Conservation (phyloP, 2,888 invertebrate species). For the Apocheima hispidaria region DNA sequence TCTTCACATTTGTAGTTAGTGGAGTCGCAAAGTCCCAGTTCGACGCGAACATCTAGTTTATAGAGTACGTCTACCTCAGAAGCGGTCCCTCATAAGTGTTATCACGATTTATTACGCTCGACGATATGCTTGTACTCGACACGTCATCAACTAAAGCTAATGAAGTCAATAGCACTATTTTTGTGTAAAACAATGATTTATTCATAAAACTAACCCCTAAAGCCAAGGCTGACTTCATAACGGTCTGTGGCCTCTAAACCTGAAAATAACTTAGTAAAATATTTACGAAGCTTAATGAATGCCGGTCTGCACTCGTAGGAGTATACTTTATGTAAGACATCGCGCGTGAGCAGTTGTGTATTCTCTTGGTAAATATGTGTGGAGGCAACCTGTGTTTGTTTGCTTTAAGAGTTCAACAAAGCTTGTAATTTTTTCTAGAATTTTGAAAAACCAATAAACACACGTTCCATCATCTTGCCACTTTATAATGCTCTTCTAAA, state of each 20-base stretch:
- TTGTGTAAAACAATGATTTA: not conserved
- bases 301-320: conserved; percentile 37
- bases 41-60: too few species aligned
- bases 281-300: conserved; percentile 32
- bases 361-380: conserved; percentile 55
- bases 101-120: too few species aligned
- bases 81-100: too few species aligned
- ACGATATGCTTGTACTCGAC: too few species aligned
- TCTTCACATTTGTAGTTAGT: too few species aligned
- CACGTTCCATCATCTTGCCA: not conserved
- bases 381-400: conserved; percentile 48
- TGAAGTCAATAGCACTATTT: too few species aligned
- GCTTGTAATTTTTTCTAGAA: not conserved
- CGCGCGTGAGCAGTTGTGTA: conserved; percentile 50
- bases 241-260: conserved; percentile 13
- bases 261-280: conserved; percentile 30
- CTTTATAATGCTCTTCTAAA: too few species aligned
- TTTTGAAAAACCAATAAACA: not conserved
- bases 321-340: conserved; percentile 51
- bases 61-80: too few species aligned
- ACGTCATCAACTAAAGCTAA: too few species aligned
- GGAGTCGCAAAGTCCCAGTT: too few species aligned
- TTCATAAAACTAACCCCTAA: conserved; percentile 7
- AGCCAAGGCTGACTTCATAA: conserved; percentile 6
- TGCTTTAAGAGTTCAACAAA: conserved; percentile 34